These are phyloP conservation scores for Phodopus roborovskii DNA, from an alignment of 2,113 vertebrate species.

Conservation along the genomic window DNA sequence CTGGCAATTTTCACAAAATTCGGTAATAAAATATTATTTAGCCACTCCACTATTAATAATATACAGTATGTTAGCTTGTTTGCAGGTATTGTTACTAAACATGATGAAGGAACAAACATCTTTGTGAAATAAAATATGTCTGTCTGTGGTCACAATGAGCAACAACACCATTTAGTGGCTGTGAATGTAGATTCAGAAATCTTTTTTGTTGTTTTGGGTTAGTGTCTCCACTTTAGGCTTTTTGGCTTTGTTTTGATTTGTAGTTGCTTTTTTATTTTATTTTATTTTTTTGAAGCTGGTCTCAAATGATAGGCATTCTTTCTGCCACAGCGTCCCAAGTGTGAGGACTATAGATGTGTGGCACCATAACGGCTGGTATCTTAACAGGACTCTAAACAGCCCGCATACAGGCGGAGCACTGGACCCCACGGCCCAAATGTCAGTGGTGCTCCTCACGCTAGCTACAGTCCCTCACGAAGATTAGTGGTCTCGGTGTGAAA, in stretches of 20 bases:
- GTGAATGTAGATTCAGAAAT: background rate
- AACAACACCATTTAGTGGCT: background rate
- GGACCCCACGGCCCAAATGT: background rate
- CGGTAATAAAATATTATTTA: background rate
- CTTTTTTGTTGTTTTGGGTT: background rate
- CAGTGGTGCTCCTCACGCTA: background rate
- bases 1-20: slow-evolving; percentile 52
- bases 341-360: background rate
- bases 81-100: background rate
- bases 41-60: background rate
- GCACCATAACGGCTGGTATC: background rate
- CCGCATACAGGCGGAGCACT: background rate
- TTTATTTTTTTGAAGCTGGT: background rate
- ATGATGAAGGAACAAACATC: background rate
- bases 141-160: background rate
- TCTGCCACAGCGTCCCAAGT: background rate
- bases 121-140: slow-evolving; percentile 8
- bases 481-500: background rate
- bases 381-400: background rate
- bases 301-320: background rate
- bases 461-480: background rate
- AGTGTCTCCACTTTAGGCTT: background rate
- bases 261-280: background rate
- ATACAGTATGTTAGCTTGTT: background rate
- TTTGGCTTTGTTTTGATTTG: background rate